Base-by-base conservation (phyloP, 2,113 vertebrate genomes). In the Hippolais icterina region DNA sequence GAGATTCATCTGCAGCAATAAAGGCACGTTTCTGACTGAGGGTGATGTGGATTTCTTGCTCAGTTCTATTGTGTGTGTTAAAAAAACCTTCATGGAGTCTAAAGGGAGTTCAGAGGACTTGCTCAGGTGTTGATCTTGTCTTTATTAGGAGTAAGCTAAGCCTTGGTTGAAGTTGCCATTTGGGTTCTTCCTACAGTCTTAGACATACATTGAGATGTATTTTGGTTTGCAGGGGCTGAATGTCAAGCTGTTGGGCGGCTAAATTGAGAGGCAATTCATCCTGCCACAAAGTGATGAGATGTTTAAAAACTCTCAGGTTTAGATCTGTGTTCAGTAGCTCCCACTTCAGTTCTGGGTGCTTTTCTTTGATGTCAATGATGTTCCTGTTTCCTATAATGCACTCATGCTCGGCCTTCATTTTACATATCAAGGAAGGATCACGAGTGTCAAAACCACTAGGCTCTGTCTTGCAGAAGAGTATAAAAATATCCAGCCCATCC, bases 401-500 rank as follows among this genome's bases (percentile, higher is more conserved):
- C 41, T 89, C 31, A 39, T 69, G 41, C 69, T 90, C 77, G 80
- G 77, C 78, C 92, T 93, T 85, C 16, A 11, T 88, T 95, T 91
- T 92, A 53, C 46, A 39, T 23, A 79, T 16, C 21, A 61, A 41
- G 29, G 14, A 92, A 83, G 39, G 66, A 81, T 49, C 54, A 5
- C 6, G 24, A 75, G 22, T 81, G 64, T 91, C 83, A 93, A 56
- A 85, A 91, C 33, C 69, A 82, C 29, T 71, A 46, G 28, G 20
- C 78, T 75, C 59, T 95, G 53, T 54, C 46, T 95, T 93, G 35
- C 39, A 66, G 77, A 91, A 52, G 35, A 78, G 46, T 64, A 72
- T 72, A 89, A 87, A 93, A 92, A 93, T 87, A 90, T 39, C 82
- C 81, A 89, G 15, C 59, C 79, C 60, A 88, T 97, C 90, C 91